Evolutionary conservation across 1,140 invertebrate species (phyloP).

Genomic region (Danaus melanippus): DNA sequence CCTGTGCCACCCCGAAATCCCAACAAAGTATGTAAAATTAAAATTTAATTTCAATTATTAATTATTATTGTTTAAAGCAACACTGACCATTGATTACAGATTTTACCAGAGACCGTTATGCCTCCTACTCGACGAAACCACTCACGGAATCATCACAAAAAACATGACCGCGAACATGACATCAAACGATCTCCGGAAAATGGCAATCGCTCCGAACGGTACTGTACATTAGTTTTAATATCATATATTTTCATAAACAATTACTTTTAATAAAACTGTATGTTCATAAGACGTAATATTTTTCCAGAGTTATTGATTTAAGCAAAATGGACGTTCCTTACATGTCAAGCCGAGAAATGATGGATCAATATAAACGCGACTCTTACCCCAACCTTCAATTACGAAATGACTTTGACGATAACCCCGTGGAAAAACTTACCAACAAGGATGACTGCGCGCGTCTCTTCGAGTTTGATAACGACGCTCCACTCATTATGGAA

Average conservation of each 20-base stretch:
- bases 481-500: constrained; percentile 58
- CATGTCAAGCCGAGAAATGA: constrained; percentile 48
- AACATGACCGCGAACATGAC: constrained; percentile 53
- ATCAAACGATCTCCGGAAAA: constrained; percentile 53
- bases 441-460: constrained; percentile 66
- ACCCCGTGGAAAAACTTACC: constrained; percentile 61
- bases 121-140: constrained; percentile 64
- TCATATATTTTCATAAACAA: background rate
- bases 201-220: constrained; percentile 54
- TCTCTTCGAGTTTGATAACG: constrained; percentile 68
- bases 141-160: constrained; percentile 65
- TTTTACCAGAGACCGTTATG: constrained; percentile 71
- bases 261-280: no score
- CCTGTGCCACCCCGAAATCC: constrained; percentile 52
- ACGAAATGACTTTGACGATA: constrained; percentile 50
- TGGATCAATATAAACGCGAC: constrained; percentile 47
- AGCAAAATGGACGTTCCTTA: constrained; percentile 56
- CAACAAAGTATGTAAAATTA: constrained; percentile 41
- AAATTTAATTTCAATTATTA: background rate
- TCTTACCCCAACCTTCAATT: constrained; percentile 33
- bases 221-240: constrained; percentile 13
- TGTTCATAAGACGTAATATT: background rate
- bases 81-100: constrained; percentile 30
- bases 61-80: no score
- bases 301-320: constrained; percentile 66